Evolutionary conservation across 2,888 invertebrate species (phyloP), one percentile per base, ranked within the genome.

Genomic region (Diaprepes abbreviatus): DNA sequence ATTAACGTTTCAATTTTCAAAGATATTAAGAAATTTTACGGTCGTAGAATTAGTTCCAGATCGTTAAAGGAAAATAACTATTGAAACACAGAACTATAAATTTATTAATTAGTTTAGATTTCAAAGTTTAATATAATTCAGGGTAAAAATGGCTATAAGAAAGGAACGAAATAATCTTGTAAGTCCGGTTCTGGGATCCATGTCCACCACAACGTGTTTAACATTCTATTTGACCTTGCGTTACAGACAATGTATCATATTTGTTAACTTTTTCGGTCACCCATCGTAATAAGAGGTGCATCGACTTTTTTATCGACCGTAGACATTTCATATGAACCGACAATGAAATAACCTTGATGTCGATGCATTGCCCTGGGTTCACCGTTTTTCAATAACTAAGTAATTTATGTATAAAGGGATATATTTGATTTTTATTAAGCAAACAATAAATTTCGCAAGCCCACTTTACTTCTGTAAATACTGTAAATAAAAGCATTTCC

Each of bases 171-270:
- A 40, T 10, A 3, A 40, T 19, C 19, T 40, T 24, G 38, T 45
- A 21, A 76, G 76, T 74, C 78, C 77, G 77, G 77, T 75, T 75
- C 80, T 79, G 79, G 68, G 72, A 70, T 76, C 79, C 79, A 79
- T 79, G 79, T 75, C 78, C 79, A 80, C 74, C 78, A 79, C 78
- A 77, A 79, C 77, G 78, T 74, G 33, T 66, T 76, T 75, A 75
- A 75, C 75, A 75, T 75, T 75, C 71, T 60, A 70, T 76, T 76
- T 79, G 79, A 78, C 80, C 80, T 79, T 79, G 79, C 74, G 74
- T 75, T 76, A 75, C 80, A 79, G 79, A 80, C 79, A 79, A 79
- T 80, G 79, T 78, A 79, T 79, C 79, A 79, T 79, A 79, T 79
- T 79, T 79, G 78, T 78, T 77, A 75, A 76, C 76, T 76, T 80